Base-by-base conservation (phyloP, 2,113 vertebrate genomes). In the Delphinapterus leucas region DNA sequence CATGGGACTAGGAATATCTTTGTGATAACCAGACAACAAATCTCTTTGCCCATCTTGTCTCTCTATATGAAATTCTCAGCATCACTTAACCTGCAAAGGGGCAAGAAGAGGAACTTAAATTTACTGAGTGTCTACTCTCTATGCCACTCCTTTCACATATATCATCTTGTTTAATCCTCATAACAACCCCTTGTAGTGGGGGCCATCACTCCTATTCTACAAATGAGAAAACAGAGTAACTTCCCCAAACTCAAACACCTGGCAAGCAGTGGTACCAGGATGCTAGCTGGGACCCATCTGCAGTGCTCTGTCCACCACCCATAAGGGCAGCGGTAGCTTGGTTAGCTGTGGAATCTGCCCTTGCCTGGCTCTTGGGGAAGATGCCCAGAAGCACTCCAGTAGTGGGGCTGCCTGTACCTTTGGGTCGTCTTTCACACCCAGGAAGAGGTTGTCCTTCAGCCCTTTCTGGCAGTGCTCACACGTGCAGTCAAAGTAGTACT, bases 401-500 rank as follows among this genome's bases (percentile, higher is more conserved):
- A 2, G 12, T 1, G 53, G 60, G 61, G 11, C 33, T 20, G 8
- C 5, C 0, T 55, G 44, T 98, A 99, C 99, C 99, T 99, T 99
- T 36, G 98, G 98, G 53, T 98, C 98, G 33, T 98, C 99, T 82
- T 98, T 99, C 92, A 99, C 99, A 0, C 97, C 99, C 98, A 99
- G 58, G 98, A 99, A 99, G 93, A 99, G 91, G 87, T 99, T 99
- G 0, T 99, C 99, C 88, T 99, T 99, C 97, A 98, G 98, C 95
- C 97, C 98, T 61, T 99, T 99, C 76, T 98, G 99, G 98, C 99
- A 99, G 97, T 99, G 99, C 65, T 99, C 99, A 0, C 99, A 99
- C 0, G 98, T 98, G 97, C 99, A 99, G 98, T 99, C 99, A 0
- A 99, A 99, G 98, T 99, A 99, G 88, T 99, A 99, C 58, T 99